Base-by-base conservation (phyloP, 1,140 invertebrate genomes). In the Diplogasteroides magnus region DNA sequence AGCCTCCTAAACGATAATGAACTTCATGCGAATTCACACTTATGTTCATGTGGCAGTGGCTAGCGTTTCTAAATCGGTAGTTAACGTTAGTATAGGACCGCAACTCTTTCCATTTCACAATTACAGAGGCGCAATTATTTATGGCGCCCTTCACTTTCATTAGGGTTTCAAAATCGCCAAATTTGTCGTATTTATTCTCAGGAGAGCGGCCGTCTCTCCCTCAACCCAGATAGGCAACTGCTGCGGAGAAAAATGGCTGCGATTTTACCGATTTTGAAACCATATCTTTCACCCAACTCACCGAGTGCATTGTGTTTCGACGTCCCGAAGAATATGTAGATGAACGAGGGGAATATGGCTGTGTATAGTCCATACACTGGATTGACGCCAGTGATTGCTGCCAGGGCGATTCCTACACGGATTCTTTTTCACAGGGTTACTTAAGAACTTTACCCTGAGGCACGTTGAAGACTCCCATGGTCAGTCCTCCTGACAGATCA, bases 291-390 rank as follows among this genome's bases (percentile, higher is more conserved):
- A 2, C 2, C 11, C n/a, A 15, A 56, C 62, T 71, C 48, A 76
- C 76, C 78, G 31, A 81, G 64, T 23, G 79, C 69, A 67, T 81
- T 77, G 65, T 82, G 74, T 68, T 77, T 76, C 11, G 78, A 80
- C 61, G 82, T 77, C 14, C 79, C 79, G 70, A 81, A 83, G 31
- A 81, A 73, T 31, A 81, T 80, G 61, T 81, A 81, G 32, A 81
- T 70, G 63, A 81, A 81, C 19, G 80, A 73, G 14, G 79, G 80
- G 63, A 81, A 81, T 59, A 81, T 81, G 56, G 79, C 76, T 26
- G 79, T 82, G 64, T 81, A 81, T 23, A 81, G 72, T 26, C 79
- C 79, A 70, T 81, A 81, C 48, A 81, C 80, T 23, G 79, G 79
- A 23, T 74, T 74, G 23, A 81, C 80, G n/a, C 80, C 80, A 48